phyloP scores from a whole-genome alignment of 1,140 invertebrate species.

The Babylonia areolata region DNA sequence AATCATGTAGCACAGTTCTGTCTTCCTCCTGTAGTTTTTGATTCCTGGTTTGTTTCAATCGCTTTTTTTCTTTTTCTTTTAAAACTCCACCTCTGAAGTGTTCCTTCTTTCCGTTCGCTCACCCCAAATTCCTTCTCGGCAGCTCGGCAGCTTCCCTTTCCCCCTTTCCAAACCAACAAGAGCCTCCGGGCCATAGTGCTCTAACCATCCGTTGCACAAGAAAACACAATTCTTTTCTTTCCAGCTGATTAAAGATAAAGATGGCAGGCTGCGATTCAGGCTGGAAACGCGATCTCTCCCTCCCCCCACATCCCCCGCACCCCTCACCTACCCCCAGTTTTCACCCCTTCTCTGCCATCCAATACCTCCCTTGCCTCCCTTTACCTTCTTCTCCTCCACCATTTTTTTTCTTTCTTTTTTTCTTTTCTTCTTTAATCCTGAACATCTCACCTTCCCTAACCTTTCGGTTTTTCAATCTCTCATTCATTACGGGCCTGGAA shows the following conservation, averaged over 20 bases:
- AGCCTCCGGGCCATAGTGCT: neutral
- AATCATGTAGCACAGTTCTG: too few species aligned
- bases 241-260: conserved; percentile 26
- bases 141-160: too few species aligned
- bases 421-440: neutral
- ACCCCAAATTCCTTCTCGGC: too few species aligned
- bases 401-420: neutral
- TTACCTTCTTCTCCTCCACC: neutral
- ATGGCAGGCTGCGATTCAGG: conserved; percentile 6
- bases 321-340: neutral
- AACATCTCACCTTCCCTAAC: conserved; percentile 8
- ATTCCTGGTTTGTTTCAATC: too few species aligned
- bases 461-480: conserved; percentile 30
- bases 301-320: neutral
- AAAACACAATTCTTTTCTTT: conserved; percentile 29
- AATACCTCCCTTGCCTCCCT: neutral
- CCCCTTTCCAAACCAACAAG: neutral
- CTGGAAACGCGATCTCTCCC: neutral
- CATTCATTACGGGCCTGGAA: conserved; percentile 32
- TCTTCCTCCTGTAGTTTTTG: too few species aligned
- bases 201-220: conserved; percentile 13
- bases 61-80: too few species aligned
- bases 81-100: too few species aligned
- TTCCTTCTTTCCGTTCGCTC: too few species aligned
- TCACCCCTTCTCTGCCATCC: neutral